These are phyloP conservation scores for Hypothenemus hampei DNA, from an alignment of 1,140 invertebrate species.

Conservation along the genomic window DNA sequence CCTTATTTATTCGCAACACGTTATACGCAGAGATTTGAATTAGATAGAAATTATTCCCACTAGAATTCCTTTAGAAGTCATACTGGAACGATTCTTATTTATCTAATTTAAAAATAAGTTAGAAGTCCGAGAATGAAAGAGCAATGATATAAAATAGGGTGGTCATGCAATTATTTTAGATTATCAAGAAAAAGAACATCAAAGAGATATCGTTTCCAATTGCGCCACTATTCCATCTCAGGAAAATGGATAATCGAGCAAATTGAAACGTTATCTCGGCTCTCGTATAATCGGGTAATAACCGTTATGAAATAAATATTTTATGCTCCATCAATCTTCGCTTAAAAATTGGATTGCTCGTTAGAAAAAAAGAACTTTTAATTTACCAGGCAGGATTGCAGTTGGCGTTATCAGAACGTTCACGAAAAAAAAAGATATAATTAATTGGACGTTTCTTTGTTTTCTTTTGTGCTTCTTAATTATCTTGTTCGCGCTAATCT, in stretches of 20 bases:
- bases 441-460: not conserved
- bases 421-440: not conserved
- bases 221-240: not conserved
- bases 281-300: not conserved
- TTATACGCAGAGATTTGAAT: slow-evolving; percentile 3
- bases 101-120: slow-evolving; percentile 5
- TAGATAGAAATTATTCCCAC: slow-evolving; percentile 7
- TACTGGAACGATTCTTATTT: slow-evolving; percentile 3
- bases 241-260: not conserved
- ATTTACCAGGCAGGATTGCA: too few relatives aligned
- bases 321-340: too few relatives aligned
- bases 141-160: too few relatives aligned
- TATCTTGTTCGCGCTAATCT: not conserved
- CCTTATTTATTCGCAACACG: slow-evolving; percentile 4
- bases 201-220: too few relatives aligned
- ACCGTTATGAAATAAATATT: not conserved
- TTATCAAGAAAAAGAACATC: too few relatives aligned
- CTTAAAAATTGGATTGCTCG: too few relatives aligned
- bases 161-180: too few relatives aligned
- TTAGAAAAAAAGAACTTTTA: too few relatives aligned
- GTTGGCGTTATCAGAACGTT: too few relatives aligned
- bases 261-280: slow-evolving; percentile 2
- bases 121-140: too few relatives aligned
- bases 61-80: not conserved
- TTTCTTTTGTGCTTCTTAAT: not conserved